Evolutionary conservation across 2,797 vertebrate genomes (phyloP).

Genomic region (Leucoraja ocellata): DNA sequence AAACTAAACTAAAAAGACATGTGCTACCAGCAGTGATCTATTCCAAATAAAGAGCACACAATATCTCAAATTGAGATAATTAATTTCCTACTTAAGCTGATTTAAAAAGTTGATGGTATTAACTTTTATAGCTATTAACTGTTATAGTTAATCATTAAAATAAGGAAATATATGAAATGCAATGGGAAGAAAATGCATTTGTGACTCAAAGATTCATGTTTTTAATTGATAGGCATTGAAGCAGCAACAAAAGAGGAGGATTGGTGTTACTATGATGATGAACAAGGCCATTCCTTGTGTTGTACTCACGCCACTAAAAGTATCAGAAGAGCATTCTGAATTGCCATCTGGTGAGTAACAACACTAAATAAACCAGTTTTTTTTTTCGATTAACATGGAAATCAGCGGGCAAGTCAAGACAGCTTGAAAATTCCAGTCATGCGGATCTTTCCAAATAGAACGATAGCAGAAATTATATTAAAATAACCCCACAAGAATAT

Average conservation of each 20-base stretch:
- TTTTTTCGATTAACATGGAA: not conserved
- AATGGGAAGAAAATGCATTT: not conserved
- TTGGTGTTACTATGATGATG: slow-evolving; percentile 78
- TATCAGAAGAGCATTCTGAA: slow-evolving; percentile 75
- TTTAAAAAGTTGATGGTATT: not conserved
- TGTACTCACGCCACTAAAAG: slow-evolving; percentile 74
- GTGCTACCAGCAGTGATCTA: not conserved
- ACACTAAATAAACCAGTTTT: not conserved
- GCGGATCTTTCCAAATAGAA: not conserved
- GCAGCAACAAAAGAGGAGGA: slow-evolving; percentile 76
- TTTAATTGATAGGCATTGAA: slow-evolving; percentile 64
- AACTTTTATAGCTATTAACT: too few relatives aligned
- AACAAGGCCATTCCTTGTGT: slow-evolving; percentile 78
- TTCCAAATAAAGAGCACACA: not conserved
- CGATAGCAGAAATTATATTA: not conserved
- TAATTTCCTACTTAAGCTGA: not conserved
- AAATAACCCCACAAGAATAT: not conserved
- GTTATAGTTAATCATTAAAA: not conserved
- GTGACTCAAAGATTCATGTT: slow-evolving; percentile 48
- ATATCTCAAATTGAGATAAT: not conserved
- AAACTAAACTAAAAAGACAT: not conserved
- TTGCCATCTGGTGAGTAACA: slow-evolving; percentile 69
- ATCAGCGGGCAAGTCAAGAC: not conserved
- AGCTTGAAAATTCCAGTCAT: not conserved
- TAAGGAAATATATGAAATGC: not conserved